Evolutionary conservation across 2,888 invertebrate genomes (phyloP).

Genomic region (Dryococelus australis): DNA sequence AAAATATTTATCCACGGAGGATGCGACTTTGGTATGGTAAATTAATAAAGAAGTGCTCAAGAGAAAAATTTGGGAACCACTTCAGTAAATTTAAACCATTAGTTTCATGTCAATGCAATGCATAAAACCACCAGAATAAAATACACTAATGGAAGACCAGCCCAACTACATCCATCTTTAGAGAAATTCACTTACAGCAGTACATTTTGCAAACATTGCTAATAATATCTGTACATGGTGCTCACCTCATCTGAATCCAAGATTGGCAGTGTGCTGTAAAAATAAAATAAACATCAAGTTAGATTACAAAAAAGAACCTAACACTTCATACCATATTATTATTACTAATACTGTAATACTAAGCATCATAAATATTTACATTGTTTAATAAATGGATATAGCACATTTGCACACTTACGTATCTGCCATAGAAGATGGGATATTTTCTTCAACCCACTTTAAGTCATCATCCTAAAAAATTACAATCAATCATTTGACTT

Average conservation of each 20-base stretch:
- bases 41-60: no score
- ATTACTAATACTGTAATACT: neutral
- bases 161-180: no score
- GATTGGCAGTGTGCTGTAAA: constrained; percentile 65
- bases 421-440: constrained; percentile 78
- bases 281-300: constrained; percentile 35
- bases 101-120: no score
- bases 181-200: no score
- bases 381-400: neutral
- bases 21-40: no score
- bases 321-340: neutral
- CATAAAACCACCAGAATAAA: no score
- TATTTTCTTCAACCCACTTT: constrained; percentile 95
- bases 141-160: no score
- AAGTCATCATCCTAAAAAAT: constrained; percentile 73
- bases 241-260: constrained; percentile 75
- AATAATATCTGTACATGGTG: constrained; percentile 28
- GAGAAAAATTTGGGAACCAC: no score
- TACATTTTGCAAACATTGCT: neutral
- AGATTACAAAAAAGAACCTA: neutral
- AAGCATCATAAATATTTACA: no score
- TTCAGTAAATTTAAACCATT: no score
- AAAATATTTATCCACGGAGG: no score
- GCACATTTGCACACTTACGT: constrained; percentile 60
- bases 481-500: neutral